These are phyloP conservation scores for Berghia stephanieae DNA, from an alignment of 1,140 invertebrate species.

Conservation along the genomic window DNA sequence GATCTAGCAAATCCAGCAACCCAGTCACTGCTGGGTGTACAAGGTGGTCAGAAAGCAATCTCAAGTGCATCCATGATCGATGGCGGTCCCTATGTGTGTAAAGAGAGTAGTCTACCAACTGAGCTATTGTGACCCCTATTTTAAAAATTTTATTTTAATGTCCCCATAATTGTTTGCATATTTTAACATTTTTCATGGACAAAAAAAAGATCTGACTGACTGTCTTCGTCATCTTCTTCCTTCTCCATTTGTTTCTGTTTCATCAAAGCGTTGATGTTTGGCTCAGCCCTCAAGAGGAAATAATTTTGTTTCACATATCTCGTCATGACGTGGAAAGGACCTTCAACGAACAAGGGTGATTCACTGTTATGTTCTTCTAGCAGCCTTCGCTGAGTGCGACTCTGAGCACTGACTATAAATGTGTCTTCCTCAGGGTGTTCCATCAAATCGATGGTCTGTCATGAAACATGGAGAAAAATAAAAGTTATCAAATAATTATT, in stretches of 20 bases:
- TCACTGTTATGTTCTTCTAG: slow-evolving; percentile 76
- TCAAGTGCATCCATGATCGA: no score
- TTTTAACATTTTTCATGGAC: no score
- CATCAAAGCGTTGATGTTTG: slow-evolving; percentile 58
- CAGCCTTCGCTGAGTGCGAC: slow-evolving; percentile 79
- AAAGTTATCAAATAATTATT: neutral
- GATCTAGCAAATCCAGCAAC: no score
- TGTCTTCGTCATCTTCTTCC: slow-evolving; percentile 35
- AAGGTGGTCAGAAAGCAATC: no score
- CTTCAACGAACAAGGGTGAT: slow-evolving; percentile 85
- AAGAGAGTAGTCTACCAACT: no score
- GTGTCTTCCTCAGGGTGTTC: slow-evolving; percentile 79
- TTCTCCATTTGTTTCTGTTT: slow-evolving; percentile 61
- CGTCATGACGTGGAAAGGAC: slow-evolving; percentile 85
- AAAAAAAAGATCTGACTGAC: no score
- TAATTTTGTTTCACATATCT: slow-evolving; percentile 80
- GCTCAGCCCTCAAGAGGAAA: slow-evolving; percentile 82
- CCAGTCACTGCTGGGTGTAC: no score
- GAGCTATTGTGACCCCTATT: no score
- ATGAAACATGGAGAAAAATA: slow-evolving; percentile 13
- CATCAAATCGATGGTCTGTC: slow-evolving; percentile 41
- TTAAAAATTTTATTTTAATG: no score
- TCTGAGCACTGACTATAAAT: slow-evolving; percentile 93
- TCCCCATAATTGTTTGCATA: no score
- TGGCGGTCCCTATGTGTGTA: no score